phyloP scores from a whole-genome alignment of 2,888 invertebrate species.

The Brachyptera risi region DNA sequence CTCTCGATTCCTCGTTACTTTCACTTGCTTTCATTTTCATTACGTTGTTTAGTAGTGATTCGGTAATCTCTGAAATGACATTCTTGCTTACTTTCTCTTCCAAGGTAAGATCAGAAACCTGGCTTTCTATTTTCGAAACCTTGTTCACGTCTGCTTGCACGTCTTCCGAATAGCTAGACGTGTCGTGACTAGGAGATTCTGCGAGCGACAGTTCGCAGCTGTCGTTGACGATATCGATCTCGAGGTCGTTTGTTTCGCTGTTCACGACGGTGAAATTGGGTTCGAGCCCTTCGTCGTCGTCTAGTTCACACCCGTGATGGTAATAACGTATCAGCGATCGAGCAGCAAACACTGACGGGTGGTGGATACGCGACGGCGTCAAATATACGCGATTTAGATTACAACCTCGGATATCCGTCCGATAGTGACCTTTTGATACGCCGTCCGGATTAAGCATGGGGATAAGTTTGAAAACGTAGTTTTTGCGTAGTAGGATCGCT shows the following conservation, averaged over 20 bases:
- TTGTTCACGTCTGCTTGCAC: not conserved
- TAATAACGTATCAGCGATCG: conserved; percentile 63
- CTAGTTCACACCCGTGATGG: conserved; percentile 52
- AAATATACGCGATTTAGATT: conserved; percentile 85
- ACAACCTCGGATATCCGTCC: conserved; percentile 82
- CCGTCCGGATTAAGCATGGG: conserved; percentile 92
- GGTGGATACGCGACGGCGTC: conserved; percentile 66
- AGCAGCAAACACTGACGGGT: conserved; percentile 84
- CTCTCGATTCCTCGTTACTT: not conserved
- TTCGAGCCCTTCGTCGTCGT: not conserved
- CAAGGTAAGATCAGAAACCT: conserved; percentile 44
- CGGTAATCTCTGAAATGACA: conserved; percentile 20
- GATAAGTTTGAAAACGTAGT: conserved; percentile 84
- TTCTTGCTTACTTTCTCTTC: conserved; percentile 32
- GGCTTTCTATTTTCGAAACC: conserved; percentile 30
- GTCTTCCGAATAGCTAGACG: not conserved
- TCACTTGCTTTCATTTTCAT: not conserved
- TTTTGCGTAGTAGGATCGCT: conserved; percentile 64
- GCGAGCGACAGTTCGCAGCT: too few relatives aligned
- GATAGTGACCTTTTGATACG: conserved; percentile 77
- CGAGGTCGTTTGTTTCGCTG: not conserved
- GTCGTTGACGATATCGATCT: not conserved
- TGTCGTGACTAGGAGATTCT: conserved; percentile 12
- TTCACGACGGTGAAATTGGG: not conserved
- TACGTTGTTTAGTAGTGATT: conserved; percentile 16